Evolutionary conservation across 2,797 vertebrate species (phyloP), one percentile per base, ranked within the genome.

Genomic region (Chiroxiphia lanceolata): DNA sequence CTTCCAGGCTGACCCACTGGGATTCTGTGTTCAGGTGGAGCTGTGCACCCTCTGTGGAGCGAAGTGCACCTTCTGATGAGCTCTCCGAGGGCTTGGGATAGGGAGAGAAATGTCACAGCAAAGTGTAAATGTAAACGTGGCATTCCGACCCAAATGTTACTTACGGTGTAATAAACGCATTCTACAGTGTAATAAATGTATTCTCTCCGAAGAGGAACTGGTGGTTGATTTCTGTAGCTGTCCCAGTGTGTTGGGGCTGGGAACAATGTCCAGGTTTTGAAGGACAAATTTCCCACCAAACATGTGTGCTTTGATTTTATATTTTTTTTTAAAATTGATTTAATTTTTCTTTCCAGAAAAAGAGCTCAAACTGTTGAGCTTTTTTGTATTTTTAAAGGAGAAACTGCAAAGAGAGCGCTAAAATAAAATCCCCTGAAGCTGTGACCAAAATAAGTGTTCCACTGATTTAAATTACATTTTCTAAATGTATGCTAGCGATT

Each of bases 401-500:
- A 81, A 57, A 26, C 18, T 22, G 7, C 25, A 31, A 34, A 61
- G 23, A 51, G 36, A 92, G 9, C 70, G 13, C 48, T 50, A 42
- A 85, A 89, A 33, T n/a, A 69, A 82, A 79, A 72, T 21, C 6
- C 2, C 7, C 4, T 2, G 0, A 29, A 69, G 36, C 78, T 88
- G 36, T 19, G 25, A 27, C 44, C 17, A 15, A 15, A 61, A 12
- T 9, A 68, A 56, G 4, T 22, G 6, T 69, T 79, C 47, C 33
- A 29, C 26, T 86, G 33, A 60, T 89, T 79, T 79, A 65, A 67
- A 33, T 56, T 31, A 64, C 0, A 2, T 7, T 74, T 86, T 83
- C 22, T 76, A 44, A 64, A 34, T 9, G 1, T 31, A 21, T 50
- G 42, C 91, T 67, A 65, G 6, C 0, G 0, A 13, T 25, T 20